Conservation (phyloP, 2,888 invertebrate species). For the Lamellibrachia satsuma region DNA sequence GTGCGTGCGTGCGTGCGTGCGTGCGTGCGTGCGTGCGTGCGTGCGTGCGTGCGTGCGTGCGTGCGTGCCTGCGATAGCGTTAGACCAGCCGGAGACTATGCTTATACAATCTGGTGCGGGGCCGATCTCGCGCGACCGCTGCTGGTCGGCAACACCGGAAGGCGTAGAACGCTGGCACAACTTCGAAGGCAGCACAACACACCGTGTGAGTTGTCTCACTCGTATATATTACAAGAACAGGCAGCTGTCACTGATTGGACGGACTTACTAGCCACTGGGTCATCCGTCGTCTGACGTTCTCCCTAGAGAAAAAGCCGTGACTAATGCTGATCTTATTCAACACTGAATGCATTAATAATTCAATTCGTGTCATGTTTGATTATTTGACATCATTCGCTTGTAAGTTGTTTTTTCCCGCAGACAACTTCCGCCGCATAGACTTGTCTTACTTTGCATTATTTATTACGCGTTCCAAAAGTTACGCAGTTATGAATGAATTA, state of each 20-base stretch:
- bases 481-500: too few species aligned
- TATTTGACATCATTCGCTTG: background rate
- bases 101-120: too few species aligned
- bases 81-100: too few species aligned
- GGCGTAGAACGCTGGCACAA: background rate
- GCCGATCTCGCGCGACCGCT: too few species aligned
- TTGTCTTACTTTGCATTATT: background rate
- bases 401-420: background rate
- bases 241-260: background rate
- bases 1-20: conserved; percentile 18
- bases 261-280: background rate
- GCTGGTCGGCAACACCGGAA: background rate
- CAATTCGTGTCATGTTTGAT: background rate
- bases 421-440: background rate
- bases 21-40: conserved; percentile 18
- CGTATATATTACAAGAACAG: background rate
- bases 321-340: background rate
- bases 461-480: background rate
- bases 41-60: conserved; percentile 14
- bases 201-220: background rate
- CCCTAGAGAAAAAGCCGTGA: background rate
- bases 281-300: background rate
- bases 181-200: background rate
- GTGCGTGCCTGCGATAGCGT: background rate
- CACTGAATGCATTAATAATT: background rate